Evolutionary conservation across 2,888 invertebrate species (phyloP), one percentile per base, ranked within the genome.

Genomic region (Amorpha juglandis): DNA sequence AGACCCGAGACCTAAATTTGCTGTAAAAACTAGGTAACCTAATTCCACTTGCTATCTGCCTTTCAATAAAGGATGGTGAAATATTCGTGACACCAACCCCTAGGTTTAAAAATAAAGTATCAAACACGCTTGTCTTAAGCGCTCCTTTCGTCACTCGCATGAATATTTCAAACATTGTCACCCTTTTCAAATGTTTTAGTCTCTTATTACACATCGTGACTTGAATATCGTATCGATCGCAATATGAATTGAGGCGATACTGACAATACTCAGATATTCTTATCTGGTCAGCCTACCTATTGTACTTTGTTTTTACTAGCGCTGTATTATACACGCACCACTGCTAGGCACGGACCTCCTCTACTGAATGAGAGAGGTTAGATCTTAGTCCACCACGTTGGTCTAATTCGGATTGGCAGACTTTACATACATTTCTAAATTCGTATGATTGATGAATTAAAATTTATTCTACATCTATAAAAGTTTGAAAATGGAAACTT

Each of bases 101-200:
- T 19, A 19, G 19, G 19, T 38, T 12, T 42, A 42, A 58, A n/a
- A 55, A 38, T 55, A 55, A 55, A 38, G 58, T 58, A 58, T 42
- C 58, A 33, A 35, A 35, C 35, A 16, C 16, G 58, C 50, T 58
- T 58, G 42, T 58, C 58, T 35, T 33, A 53, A 35, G 53, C 33
- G 33, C 33, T 53, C 33, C 53, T 38, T 52, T 58, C 19, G 58
- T 58, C 35, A 19, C 38, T 16, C 38, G 12, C 58, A 58, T 58
- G 58, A 58, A 58, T 58, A 38, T 58, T 58, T 58, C 58, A 58
- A 42, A 58, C 58, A 58, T 58, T 42, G 58, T 58, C 58, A 11
- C 38, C 16, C 7, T 42, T 58, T 35, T 38, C 38, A 58, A 58
- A 38, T 58, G 58, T 58, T 58, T 58, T 38, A 38, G 58, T 42